These are phyloP conservation scores for Brachionus paranguensis DNA, from an alignment of 1,140 invertebrate genomes.

Conservation along the genomic window DNA sequence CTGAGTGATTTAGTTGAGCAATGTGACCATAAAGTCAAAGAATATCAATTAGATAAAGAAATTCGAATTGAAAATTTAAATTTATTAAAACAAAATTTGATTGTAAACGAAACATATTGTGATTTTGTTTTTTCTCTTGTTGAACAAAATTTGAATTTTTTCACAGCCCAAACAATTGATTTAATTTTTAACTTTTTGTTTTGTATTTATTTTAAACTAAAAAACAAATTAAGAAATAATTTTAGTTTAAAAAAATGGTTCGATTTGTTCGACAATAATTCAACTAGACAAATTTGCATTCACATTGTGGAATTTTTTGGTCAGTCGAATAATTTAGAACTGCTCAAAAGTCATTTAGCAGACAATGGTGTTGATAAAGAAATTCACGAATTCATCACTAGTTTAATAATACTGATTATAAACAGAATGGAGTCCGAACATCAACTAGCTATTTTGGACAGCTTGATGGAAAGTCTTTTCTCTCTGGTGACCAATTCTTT, in stretches of 20 bases:
- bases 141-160: background rate
- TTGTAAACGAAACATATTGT: background rate
- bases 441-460: background rate
- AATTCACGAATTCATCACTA: background rate
- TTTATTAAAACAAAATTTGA: conserved; percentile 17
- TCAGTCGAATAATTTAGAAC: background rate
- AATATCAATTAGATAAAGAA: background rate
- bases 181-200: conserved; percentile 5
- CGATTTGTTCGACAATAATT: background rate
- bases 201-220: background rate
- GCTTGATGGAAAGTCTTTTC: background rate
- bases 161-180: background rate
- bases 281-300: background rate
- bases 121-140: background rate
- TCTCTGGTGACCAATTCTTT: background rate
- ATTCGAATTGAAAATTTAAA: background rate
- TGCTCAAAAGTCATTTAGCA: background rate
- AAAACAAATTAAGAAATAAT: background rate
- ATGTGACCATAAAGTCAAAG: background rate
- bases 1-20: conserved; percentile 56
- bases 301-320: background rate
- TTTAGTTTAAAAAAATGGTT: background rate
- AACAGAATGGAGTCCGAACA: background rate
- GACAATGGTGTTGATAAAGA: background rate
- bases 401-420: background rate